Base-by-base conservation (phyloP, 2,797 vertebrate species). In the Lepilemur septentrionalis region DNA sequence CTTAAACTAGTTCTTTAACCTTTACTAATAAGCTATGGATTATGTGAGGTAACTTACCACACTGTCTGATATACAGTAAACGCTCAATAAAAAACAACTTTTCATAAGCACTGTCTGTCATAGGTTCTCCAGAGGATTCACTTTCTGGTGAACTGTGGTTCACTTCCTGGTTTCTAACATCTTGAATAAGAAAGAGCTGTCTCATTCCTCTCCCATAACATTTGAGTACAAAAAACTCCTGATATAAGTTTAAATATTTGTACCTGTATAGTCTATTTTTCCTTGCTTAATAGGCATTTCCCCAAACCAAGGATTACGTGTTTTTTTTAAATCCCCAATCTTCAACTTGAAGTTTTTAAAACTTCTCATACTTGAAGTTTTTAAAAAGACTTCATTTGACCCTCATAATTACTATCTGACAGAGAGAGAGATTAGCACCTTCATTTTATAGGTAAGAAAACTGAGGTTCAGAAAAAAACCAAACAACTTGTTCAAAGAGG, bases 391-490 rank as follows among this genome's bases (percentile, higher is more conserved):
- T 73, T 82, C 28, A n/a, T 59, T 76, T 80, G 30, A 76, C 28
- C 63, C 5, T 89, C 12, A 41, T 10, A 30, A 73, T 70, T 65
- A 85, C 55, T 70, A 38, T 30, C 17, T 41, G n/a, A 93, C 48
- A 88, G 28, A 35, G 1, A 70, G 2, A 78, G 63, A 86, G 22
- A 96, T 9, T 43, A 87, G 61, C 30, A 75, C 35, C 63, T 94
- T 83, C 48, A 83, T 79, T 85, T 82, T 65, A 90, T 2, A 96
- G 35, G n/a, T 52, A 80, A 90, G 41, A 89, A 94, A 93, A 95
- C 10, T 38, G 35, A 75, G 11, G 22, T 65, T 92, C 69, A 89
- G 67, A 85, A 94, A 97, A 96, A 97, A 96, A 38, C 38, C 59
- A 84, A 75, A 79, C 46, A 82, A 92, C n/a, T 38, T 90, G 8